A percentile compares a stretch with the other conserved stretches of the same genome.
phyloP scores from a whole-genome alignment of 2,888 invertebrate species.

The Drosophila paramelanica region DNA sequence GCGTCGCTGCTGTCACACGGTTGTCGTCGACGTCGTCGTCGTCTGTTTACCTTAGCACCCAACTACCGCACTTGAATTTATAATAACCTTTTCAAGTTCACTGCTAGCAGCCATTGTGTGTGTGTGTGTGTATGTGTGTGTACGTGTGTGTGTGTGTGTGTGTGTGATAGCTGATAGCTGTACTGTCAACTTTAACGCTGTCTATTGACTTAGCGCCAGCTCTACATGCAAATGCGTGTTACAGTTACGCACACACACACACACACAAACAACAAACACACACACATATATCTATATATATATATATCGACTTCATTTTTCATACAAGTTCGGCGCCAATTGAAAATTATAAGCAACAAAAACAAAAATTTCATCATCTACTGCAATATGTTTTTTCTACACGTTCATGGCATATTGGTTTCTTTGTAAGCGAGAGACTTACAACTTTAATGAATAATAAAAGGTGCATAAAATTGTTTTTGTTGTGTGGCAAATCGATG shows the following conservation, averaged over 20 bases:
- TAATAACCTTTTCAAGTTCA: slow-evolving; percentile 77
- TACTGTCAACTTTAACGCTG: slow-evolving; percentile 46
- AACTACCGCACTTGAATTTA: slow-evolving; percentile 76
- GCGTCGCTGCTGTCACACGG: slow-evolving; percentile 27
- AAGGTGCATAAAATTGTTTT: too few relatives aligned
- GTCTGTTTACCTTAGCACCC: slow-evolving; percentile 71
- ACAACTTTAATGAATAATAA: too few relatives aligned
- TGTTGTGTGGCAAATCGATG: too few relatives aligned
- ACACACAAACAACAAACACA: not conserved
- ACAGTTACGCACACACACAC: slow-evolving; percentile 36
- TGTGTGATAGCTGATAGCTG: slow-evolving; percentile 42
- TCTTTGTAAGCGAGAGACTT: too few relatives aligned
- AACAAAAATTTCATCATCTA: slow-evolving; percentile 44
- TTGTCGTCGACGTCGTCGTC: slow-evolving; percentile 30
- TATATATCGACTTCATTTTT: slow-evolving; percentile 9
- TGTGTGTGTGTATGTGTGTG: slow-evolving; percentile 10
- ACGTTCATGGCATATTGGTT: too few relatives aligned
- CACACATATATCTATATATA: not conserved
- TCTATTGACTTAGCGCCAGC: slow-evolving; percentile 46
- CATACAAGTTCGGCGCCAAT: slow-evolving; percentile 16
- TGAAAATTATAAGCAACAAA: slow-evolving; percentile 4
- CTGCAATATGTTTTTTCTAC: slow-evolving; percentile 20
- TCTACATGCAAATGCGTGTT: slow-evolving; percentile 46
- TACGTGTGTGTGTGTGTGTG: slow-evolving; percentile 15
- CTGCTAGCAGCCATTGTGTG: slow-evolving; percentile 43